These are phyloP conservation scores for Apis cerana DNA, from an alignment of 1,140 invertebrate genomes.

Conservation along the genomic window DNA sequence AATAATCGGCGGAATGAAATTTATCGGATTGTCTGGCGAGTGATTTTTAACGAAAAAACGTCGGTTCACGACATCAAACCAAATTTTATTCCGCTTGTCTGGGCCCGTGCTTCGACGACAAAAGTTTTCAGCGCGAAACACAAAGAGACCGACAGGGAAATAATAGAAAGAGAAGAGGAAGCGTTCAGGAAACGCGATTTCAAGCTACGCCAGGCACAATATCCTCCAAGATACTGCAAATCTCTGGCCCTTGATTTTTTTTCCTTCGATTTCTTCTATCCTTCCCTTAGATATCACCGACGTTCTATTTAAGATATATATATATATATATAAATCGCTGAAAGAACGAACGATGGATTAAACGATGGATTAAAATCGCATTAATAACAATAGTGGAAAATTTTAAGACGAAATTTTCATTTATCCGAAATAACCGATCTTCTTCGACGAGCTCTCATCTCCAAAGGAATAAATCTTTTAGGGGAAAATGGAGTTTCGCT, in stretches of 20 bases:
- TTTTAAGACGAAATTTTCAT: too few species aligned
- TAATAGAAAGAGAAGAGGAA: constrained; percentile 37
- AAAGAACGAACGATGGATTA: too few species aligned
- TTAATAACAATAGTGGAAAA: too few species aligned
- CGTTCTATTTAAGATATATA: neutral
- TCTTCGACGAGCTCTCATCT: too few species aligned
- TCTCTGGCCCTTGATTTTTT: constrained; percentile 34
- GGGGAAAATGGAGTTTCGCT: too few species aligned
- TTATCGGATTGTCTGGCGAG: neutral
- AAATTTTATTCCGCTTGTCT: constrained; percentile 8
- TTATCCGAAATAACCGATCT: too few species aligned
- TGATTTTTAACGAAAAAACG: constrained; percentile 6
- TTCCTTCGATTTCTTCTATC: constrained; percentile 44
- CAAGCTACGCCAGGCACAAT: constrained; percentile 45
- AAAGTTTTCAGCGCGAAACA: constrained; percentile 37
- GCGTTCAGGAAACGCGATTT: constrained; percentile 50
- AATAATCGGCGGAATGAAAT: neutral
- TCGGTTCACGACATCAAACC: neutral
- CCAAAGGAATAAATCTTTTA: too few species aligned
- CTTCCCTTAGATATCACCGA: neutral
- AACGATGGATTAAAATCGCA: too few species aligned
- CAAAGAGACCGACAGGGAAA: constrained; percentile 55
- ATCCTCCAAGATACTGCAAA: constrained; percentile 44
- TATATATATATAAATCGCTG: too few species aligned
- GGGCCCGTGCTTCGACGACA: neutral